These are phyloP conservation scores for Atethmia centrago DNA, from an alignment of 2,888 invertebrate species.

Conservation along the genomic window DNA sequence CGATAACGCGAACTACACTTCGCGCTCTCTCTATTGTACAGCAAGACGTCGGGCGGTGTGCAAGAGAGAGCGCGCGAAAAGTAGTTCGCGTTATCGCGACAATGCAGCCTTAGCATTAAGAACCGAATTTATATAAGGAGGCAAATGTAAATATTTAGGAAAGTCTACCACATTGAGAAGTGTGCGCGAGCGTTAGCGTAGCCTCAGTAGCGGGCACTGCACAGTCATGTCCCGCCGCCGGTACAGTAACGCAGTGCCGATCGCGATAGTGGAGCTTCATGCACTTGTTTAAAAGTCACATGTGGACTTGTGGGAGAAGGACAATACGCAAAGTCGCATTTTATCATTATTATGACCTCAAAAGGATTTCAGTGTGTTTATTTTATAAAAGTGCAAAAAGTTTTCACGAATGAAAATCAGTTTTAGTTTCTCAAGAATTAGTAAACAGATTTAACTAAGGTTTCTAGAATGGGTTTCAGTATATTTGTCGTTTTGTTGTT, in stretches of 20 bases:
- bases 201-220: neutral
- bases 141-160: neutral
- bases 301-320: neutral
- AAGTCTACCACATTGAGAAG: neutral
- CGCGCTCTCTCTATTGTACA: no score
- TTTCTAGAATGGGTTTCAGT: constrained; percentile 40
- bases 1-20: no score
- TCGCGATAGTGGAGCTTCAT: neutral
- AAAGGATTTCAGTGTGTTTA: constrained; percentile 27
- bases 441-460: neutral
- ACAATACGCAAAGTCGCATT: neutral
- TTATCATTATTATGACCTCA: neutral
- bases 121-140: no score
- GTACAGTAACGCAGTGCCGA: neutral
- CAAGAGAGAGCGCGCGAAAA: no score
- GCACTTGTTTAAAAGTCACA: neutral
- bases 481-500: constrained; percentile 2
- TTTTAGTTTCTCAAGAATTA: constrained; percentile 13
- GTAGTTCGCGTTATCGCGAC: no score
- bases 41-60: no score
- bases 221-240: neutral
- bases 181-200: neutral
- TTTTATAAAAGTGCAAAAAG: neutral
- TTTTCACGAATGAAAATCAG: neutral
- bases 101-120: no score